phyloP scores from a whole-genome alignment of 2,888 invertebrate species.

The Cyclophora punctaria region DNA sequence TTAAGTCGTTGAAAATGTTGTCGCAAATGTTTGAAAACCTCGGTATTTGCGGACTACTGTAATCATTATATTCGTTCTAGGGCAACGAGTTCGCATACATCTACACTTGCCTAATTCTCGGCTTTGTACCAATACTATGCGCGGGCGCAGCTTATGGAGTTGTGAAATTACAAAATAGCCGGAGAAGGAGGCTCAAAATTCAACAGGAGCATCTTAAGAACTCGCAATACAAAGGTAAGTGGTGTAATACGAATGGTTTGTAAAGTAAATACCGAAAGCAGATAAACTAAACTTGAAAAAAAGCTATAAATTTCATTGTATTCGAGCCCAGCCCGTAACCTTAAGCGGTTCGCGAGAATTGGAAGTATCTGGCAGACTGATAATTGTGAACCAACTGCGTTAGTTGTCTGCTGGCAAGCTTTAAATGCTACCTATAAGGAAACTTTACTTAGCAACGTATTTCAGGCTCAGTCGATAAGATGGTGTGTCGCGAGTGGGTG shows the following conservation, averaged over 20 bases:
- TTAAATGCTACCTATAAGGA: neutral
- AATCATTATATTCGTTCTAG: constrained; percentile 52
- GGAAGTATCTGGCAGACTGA: neutral
- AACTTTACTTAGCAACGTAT: constrained; percentile 1
- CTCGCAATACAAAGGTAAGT: constrained; percentile 64
- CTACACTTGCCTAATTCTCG: constrained; percentile 93
- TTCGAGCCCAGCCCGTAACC: too few species aligned
- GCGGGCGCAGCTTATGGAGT: constrained; percentile 94
- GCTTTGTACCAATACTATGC: constrained; percentile 93
- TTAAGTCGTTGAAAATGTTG: too few species aligned
- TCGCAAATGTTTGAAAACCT: too few species aligned
- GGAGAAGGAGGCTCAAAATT: constrained; percentile 85
- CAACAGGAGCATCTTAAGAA: constrained; percentile 82
- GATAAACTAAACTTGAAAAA: too few species aligned
- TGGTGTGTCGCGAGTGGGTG: constrained; percentile 95
- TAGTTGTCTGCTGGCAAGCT: too few species aligned
- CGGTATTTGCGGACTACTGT: neutral
- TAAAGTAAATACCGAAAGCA: too few species aligned
- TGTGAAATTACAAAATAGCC: constrained; percentile 91
- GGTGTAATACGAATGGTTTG: too few species aligned
- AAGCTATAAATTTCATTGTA: too few species aligned
- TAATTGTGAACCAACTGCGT: too few species aligned
- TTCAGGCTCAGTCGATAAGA: constrained; percentile 86
- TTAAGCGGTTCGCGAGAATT: too few species aligned
- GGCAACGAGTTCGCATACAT: constrained; percentile 98